Evolutionary conservation across 2,797 vertebrate species (phyloP), one percentile per base, ranked within the genome.

Genomic region (Tamandua tetradactyla): DNA sequence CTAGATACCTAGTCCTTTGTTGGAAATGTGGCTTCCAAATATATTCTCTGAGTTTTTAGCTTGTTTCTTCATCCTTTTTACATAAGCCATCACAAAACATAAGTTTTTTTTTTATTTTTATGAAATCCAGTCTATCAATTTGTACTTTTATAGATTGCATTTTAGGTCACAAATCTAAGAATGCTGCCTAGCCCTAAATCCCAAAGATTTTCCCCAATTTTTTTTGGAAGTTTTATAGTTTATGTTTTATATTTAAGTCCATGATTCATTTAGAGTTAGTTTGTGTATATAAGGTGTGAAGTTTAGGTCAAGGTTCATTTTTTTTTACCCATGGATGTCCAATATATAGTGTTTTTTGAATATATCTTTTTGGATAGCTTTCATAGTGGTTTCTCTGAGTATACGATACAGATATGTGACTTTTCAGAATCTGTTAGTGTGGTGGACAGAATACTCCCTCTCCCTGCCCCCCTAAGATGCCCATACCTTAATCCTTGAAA

Each of bases 51-150:
- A 32, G 35, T 55, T 20, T 81, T 1, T 59, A 87, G 35, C 30
- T 85, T 81, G 35, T 47, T 10, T 61, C 66, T 61, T 85, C 15
- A 40, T 68, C 37, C 7, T 83, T 40, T 71, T 92, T 35, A 55
- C 0, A 1, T 68, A 32, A 2, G 13, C 5, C 17, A 69, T 74
- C 57, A 40, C 13, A 6, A n/a, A 79, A 79, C 18, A 61, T 78
- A 82, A 42, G 37, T 57, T 85, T 90, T n/a, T n/a, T n/a, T n/a
- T 61, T 20, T 69, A 83, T 78, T 93, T 93, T 89, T 35, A 22
- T 62, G 20, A 91, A 35, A 74, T 83, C 87, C 20, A 9, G n/a
- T 52, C 90, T 42, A 68, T 78, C 40, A 30, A 32, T 91, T 88
- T 88, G 27, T 49, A 17, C 25, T 79, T 82, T 87, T 83, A 59